Percentiles rank a stretch among this genome's conserved stretches.
Conservation (phyloP, 2,797 vertebrate species). For the Cirrhinus mrigala region DNA sequence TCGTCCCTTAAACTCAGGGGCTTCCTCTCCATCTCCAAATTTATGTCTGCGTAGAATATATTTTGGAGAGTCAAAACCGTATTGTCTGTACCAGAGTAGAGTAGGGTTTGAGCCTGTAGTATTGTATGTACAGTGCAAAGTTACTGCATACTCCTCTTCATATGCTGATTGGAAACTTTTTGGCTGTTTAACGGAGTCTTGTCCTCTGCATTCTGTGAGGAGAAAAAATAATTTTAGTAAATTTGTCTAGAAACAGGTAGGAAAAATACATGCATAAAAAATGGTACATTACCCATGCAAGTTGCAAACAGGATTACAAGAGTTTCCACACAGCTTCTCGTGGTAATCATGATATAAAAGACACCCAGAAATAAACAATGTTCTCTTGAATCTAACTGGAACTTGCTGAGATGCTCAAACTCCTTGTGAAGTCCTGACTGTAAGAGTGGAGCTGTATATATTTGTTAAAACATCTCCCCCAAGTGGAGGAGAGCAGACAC, state of each 20-base stretch:
- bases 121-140: conserved; percentile 52
- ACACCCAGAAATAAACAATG: background rate
- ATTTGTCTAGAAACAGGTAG: background rate
- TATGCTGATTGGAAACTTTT: conserved; percentile 10
- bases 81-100: conserved; percentile 63
- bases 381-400: background rate
- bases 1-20: background rate
- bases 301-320: conserved; percentile 12
- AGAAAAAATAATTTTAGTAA: background rate
- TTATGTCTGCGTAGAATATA: conserved; percentile 44
- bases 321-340: conserved; percentile 5
- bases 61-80: conserved; percentile 31
- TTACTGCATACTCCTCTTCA: conserved; percentile 47
- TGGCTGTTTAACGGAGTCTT: conserved; percentile 53
- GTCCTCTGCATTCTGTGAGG: conserved; percentile 24
- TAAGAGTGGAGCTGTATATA: background rate
- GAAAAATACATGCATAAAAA: background rate
- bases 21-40: conserved; percentile 6
- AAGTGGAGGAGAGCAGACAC: background rate
- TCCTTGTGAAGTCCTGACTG: background rate
- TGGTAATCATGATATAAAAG: conserved; percentile 8
- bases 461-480: conserved; percentile 24
- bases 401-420: background rate
- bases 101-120: background rate
- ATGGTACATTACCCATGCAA: background rate